phyloP scores from a whole-genome alignment of 1,140 invertebrate species.

The Monochamus saltuarius region DNA sequence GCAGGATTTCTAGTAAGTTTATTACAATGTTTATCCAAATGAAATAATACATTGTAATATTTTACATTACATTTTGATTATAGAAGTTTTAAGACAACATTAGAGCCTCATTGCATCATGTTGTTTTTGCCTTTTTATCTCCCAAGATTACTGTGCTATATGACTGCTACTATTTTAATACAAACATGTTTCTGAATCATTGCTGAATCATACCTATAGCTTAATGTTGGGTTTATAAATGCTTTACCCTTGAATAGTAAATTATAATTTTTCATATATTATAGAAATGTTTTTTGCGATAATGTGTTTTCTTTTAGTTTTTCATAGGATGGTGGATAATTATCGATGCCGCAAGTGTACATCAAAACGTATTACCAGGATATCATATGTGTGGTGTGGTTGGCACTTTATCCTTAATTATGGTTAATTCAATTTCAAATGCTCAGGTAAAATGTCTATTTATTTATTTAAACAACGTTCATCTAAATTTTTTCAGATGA shows the following conservation, averaged over 20 bases:
- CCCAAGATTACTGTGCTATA: no score
- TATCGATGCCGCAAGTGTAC: constrained; percentile 87
- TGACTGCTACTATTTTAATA: no score
- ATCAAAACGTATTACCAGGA: constrained; percentile 70
- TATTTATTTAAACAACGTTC: not conserved
- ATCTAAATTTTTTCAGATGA: constrained; percentile 54
- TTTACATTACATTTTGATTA: not conserved
- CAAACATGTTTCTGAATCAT: no score
- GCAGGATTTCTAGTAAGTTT: constrained; percentile 77
- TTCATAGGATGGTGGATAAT: constrained; percentile 97
- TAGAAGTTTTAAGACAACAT: constrained; percentile 12
- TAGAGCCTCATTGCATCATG: not conserved
- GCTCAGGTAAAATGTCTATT: constrained; percentile 66
- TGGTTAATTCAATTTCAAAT: constrained; percentile 97
- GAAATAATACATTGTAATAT: not conserved
- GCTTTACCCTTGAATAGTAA: no score
- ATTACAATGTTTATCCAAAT: not conserved
- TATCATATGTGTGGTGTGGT: constrained; percentile 95
- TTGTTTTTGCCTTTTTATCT: no score
- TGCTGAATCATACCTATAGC: no score
- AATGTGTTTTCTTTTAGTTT: constrained; percentile 77
- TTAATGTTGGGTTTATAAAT: no score
- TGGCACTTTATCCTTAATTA: constrained; percentile 90
- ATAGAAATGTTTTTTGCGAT: no score
- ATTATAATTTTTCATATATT: no score